These are phyloP conservation scores for Malurus splendens DNA, from an alignment of 2,797 vertebrate species.

Conservation along the genomic window DNA sequence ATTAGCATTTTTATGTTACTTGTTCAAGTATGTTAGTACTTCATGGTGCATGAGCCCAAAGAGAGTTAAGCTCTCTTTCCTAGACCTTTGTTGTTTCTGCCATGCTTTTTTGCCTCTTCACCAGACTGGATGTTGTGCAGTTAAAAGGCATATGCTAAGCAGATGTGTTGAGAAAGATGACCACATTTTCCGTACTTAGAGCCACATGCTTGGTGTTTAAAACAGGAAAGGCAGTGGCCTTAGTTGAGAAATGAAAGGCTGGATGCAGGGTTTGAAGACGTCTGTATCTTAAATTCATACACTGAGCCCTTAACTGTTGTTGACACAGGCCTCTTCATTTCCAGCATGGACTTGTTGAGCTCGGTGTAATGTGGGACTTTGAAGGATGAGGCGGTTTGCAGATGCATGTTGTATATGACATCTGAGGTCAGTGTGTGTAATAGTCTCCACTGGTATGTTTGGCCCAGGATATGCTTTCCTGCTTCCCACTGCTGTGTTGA, in stretches of 20 bases:
- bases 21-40: not conserved
- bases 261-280: not conserved
- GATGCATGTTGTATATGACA: not conserved
- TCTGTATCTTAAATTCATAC: not conserved
- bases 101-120: not conserved
- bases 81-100: not conserved
- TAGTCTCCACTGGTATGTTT: conserved; percentile 15
- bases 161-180: not conserved
- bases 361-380: not conserved
- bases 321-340: not conserved
- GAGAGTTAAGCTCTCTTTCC: not conserved
- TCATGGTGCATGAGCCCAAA: not conserved
- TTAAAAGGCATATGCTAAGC: not conserved
- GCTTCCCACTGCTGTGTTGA: conserved; percentile 23
- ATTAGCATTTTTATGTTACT: not conserved
- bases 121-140: not conserved
- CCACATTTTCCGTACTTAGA: not conserved
- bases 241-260: not conserved
- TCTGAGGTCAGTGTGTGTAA: conserved; percentile 22
- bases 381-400: conserved; percentile 21
- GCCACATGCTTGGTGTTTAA: not conserved
- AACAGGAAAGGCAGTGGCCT: not conserved
- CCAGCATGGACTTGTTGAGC: not conserved
- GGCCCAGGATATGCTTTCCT: conserved; percentile 19
- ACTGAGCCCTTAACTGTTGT: not conserved